Base-by-base conservation (phyloP, 1,140 invertebrate genomes). In the Pogonus chalceus region DNA sequence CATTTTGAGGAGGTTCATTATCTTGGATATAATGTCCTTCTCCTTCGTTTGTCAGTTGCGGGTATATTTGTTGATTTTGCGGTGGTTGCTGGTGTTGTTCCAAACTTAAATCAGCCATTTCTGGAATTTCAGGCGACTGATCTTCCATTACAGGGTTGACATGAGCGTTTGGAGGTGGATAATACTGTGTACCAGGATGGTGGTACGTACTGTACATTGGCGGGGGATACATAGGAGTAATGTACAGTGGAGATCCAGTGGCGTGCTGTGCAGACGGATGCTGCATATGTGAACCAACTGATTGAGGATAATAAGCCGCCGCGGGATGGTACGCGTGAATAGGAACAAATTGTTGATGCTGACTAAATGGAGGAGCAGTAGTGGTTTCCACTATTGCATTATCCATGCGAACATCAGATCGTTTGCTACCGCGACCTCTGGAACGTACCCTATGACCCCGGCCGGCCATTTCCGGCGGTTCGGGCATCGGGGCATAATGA, bases 201-300 rank as follows among this genome's bases (percentile, higher is more conserved):
- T 47, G 20, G 22, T 53, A 53, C 16, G 52, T 53, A 20, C 31
- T 21, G 48, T 56, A 56, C 23, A 52, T 24, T 4, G 23, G 39
- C 23, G n/a, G 37, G 22, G 14, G 35, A 48, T 54, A 54, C 12
- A 48, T 18, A 12, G 47, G 43, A 39, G 56, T 26, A 24, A 58
- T 12, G 37, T 49, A 55, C 1, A 57, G 16, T 18, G 53, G 58
- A 9, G 52, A 23, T 18, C 58, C 58, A 35, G 58, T 60, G 1
- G 58, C 58, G 53, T 57, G 58, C 48, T 60, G 58, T 24, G 58
- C 58, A 7, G 53, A 49, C 16, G 56, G 58, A 23, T 55, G 55
- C 23, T 43, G 35, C 20, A 51, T 37, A 12, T 50, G n/a, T n/a
- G 51, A 43, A 12, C 37, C 37, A 16, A 43, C 22, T 23, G 50